Conservation (phyloP, 2,113 vertebrate genomes). For the Cryptomyrus ogoouensis region DNA sequence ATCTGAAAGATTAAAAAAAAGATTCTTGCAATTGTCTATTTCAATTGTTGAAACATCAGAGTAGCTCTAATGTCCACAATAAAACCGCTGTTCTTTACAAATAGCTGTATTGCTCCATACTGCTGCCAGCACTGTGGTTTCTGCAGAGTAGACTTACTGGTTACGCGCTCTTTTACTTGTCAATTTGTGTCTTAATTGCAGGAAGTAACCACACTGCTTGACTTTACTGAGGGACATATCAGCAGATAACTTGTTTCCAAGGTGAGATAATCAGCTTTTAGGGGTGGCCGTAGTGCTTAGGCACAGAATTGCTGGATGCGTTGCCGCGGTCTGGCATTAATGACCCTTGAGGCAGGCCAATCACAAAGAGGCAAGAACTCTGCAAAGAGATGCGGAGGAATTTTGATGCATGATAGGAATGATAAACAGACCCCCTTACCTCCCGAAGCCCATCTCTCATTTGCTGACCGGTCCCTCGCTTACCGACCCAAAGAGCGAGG, state of each 20-base stretch:
- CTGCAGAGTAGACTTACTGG: background rate
- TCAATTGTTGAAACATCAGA: background rate
- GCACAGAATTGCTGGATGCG: background rate
- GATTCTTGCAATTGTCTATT: background rate
- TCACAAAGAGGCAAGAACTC: background rate
- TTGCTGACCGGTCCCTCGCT: background rate
- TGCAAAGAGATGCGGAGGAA: background rate
- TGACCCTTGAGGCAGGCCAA: background rate
- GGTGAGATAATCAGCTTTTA: background rate
- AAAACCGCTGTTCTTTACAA: background rate
- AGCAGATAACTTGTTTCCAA: background rate
- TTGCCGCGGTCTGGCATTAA: background rate
- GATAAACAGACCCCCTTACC: background rate
- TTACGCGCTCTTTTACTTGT: background rate
- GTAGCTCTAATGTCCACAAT: background rate
- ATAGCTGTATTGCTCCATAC: background rate
- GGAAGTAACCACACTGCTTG: background rate
- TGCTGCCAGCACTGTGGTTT: background rate
- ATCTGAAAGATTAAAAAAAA: background rate
- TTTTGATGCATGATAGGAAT: background rate
- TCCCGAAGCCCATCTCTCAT: background rate
- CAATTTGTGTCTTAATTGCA: background rate
- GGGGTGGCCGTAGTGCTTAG: background rate
- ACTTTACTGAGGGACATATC: background rate
- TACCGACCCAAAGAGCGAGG: background rate